Conservation (phyloP, 1,140 invertebrate genomes). For the Panagrolaimus sp. region DNA sequence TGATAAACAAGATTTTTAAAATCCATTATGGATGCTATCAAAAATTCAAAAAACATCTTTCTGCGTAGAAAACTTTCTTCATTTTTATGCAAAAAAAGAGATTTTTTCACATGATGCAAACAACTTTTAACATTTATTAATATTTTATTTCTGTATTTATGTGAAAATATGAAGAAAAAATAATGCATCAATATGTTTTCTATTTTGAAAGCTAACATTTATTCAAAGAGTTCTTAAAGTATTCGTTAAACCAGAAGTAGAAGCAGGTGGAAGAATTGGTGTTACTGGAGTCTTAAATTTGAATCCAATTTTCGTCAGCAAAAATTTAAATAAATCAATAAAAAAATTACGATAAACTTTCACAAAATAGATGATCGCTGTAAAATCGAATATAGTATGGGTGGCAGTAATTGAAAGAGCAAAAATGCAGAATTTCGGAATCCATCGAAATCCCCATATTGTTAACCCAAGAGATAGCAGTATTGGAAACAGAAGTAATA, state of each 20-base stretch:
- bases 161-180: too few species aligned
- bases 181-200: too few species aligned
- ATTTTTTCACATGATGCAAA: too few species aligned
- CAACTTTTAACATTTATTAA: too few species aligned
- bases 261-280: background rate
- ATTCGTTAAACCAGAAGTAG: background rate
- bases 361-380: background rate
- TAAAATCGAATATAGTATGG: background rate
- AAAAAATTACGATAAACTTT: background rate
- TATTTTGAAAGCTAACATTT: too few species aligned
- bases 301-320: background rate
- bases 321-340: background rate
- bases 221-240: background rate
- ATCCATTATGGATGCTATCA: too few species aligned
- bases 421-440: background rate
- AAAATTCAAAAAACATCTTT: too few species aligned
- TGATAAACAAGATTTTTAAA: too few species aligned
- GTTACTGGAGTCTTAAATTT: background rate
- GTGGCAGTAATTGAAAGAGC: background rate
- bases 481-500: background rate
- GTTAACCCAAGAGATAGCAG: background rate
- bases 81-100: too few species aligned
- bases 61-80: too few species aligned
- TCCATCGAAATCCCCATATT: background rate
- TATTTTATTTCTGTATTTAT: too few species aligned